Conservation (phyloP, 2,888 invertebrate species). For the Leptothorax acervorum region DNA sequence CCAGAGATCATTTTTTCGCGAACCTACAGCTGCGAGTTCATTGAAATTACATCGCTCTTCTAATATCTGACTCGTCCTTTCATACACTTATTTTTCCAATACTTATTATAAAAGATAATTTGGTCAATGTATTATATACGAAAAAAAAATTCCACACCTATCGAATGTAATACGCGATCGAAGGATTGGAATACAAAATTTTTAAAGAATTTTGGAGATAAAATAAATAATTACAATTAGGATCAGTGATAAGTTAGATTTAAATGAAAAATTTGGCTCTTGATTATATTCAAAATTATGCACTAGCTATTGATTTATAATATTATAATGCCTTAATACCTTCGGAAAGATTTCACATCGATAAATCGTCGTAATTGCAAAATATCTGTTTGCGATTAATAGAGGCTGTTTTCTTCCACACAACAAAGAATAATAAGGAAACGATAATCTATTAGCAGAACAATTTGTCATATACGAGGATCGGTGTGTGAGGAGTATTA, state of each 20-base stretch:
- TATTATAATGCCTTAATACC: not conserved
- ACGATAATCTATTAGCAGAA: constrained; percentile 11
- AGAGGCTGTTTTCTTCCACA: constrained; percentile 9
- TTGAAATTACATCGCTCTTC: not conserved
- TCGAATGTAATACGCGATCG: not conserved
- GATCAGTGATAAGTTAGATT: not conserved
- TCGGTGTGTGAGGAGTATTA: not conserved
- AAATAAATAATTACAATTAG: not conserved
- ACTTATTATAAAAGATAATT: not conserved
- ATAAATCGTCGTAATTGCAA: not conserved
- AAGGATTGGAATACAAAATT: not conserved
- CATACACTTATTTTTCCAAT: not conserved
- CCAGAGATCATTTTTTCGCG: not conserved
- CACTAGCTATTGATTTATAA: not conserved
- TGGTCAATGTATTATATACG: not conserved
- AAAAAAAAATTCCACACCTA: not conserved
- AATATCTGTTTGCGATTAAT: not conserved
- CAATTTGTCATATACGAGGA: not conserved
- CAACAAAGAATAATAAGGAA: constrained; percentile 7
- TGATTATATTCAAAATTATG: not conserved
- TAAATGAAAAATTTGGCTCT: not conserved
- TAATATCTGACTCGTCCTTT: not conserved
- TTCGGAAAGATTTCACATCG: not conserved
- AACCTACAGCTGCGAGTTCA: not conserved
- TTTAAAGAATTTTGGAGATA: not conserved